phyloP scores from a whole-genome alignment of 2,888 invertebrate genomes.

The Chrysolina americana region DNA sequence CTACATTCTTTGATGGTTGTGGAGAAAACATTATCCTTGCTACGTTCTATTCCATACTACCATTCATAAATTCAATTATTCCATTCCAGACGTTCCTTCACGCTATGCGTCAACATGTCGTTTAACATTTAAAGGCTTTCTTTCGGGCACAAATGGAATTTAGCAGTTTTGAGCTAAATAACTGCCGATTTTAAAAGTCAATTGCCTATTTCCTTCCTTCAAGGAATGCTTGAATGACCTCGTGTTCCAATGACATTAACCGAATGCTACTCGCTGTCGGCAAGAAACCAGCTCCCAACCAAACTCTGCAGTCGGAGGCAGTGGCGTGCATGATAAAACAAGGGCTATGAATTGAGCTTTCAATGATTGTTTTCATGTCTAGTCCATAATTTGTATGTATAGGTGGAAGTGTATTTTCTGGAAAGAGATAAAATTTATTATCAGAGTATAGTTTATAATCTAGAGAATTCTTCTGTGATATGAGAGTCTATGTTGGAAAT shows the following conservation, averaged over 20 bases:
- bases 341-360: too few species aligned
- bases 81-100: slow-evolving; percentile 13
- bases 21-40: too few species aligned
- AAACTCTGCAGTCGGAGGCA: slow-evolving; percentile 37
- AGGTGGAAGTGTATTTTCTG: too few species aligned
- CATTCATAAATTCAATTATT: not conserved
- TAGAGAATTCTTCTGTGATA: too few species aligned
- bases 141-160: slow-evolving; percentile 53
- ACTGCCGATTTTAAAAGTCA: slow-evolving; percentile 64
- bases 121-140: slow-evolving; percentile 57
- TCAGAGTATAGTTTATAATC: too few species aligned
- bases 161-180: slow-evolving; percentile 55
- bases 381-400: too few species aligned
- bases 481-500: too few species aligned
- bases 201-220: slow-evolving; percentile 64
- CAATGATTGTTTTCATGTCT: too few species aligned
- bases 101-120: slow-evolving; percentile 41
- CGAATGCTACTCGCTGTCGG: slow-evolving; percentile 57
- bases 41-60: not conserved
- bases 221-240: slow-evolving; percentile 62
- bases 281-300: slow-evolving; percentile 44
- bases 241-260: slow-evolving; percentile 65
- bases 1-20: too few species aligned
- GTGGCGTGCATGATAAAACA: slow-evolving; percentile 18
- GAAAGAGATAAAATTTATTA: too few species aligned